Evolutionary conservation across 2,888 invertebrate genomes (phyloP).

Genomic region (Scotopteryx bipunctaria): DNA sequence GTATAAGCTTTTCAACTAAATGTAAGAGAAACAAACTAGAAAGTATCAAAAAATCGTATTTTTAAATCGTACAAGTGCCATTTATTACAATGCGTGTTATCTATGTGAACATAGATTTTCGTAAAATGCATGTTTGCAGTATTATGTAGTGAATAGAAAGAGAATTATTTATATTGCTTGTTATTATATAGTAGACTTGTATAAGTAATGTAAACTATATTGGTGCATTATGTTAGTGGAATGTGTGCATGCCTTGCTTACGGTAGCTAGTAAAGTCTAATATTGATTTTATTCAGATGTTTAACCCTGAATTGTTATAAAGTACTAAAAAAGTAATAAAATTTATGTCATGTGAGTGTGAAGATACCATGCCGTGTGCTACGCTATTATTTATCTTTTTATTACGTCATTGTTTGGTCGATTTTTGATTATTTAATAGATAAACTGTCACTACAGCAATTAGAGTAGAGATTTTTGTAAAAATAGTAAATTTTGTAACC

Average conservation of each 20-base stretch:
- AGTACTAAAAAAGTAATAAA: constrained; percentile 2
- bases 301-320: constrained; percentile 11
- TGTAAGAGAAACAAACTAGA: constrained; percentile 9
- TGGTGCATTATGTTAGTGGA: constrained; percentile 35
- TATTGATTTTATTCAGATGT: constrained; percentile 20
- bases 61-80: constrained; percentile 48
- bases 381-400: constrained; percentile 4
- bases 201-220: constrained; percentile 22
- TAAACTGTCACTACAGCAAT: constrained; percentile 9
- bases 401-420: constrained; percentile 11
- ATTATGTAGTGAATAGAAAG: constrained; percentile 62
- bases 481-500: not conserved
- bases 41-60: constrained; percentile 37
- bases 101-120: constrained; percentile 69
- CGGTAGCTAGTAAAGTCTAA: constrained; percentile 27
- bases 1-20: constrained; percentile 33
- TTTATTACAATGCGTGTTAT: constrained; percentile 56
- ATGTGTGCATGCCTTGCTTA: constrained; percentile 34
- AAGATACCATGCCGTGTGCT: constrained; percentile 4
- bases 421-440: constrained; percentile 25
- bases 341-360: constrained; percentile 1
- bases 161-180: constrained; percentile 51
- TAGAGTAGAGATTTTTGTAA: not conserved
- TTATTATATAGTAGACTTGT: constrained; percentile 30
- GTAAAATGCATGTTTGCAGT: constrained; percentile 71